These are phyloP conservation scores for Argyrosomus japonicus DNA, from an alignment of 2,113 vertebrate genomes.

Conservation along the genomic window DNA sequence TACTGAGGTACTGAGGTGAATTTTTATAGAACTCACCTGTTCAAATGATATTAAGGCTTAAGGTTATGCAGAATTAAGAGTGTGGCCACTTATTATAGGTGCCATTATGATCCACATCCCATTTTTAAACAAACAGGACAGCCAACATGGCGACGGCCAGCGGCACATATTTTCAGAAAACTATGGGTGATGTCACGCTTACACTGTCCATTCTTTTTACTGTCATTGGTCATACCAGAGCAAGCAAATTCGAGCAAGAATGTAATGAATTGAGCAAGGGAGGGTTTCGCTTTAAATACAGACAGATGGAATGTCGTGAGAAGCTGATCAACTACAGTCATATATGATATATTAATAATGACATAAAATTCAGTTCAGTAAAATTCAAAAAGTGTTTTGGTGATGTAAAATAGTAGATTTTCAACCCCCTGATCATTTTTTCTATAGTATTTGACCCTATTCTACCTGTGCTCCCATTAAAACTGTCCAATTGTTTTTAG, in stretches of 20 bases:
- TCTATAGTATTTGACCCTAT: not conserved
- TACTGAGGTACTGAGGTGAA: too few relatives aligned
- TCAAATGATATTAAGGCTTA: too few relatives aligned
- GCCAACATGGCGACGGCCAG: too few relatives aligned
- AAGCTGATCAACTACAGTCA: not conserved
- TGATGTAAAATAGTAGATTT: not conserved
- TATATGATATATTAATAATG: not conserved
- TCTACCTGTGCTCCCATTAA: conserved; percentile 25
- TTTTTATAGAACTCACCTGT: too few relatives aligned
- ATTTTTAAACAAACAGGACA: too few relatives aligned
- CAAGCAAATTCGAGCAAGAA: not conserved
- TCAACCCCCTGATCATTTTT: not conserved
- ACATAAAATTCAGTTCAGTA: not conserved
- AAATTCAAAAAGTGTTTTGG: not conserved
- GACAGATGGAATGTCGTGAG: not conserved
- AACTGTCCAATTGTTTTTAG: conserved; percentile 62
- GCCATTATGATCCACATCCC: too few relatives aligned
- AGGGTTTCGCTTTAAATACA: not conserved
- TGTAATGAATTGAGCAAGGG: not conserved
- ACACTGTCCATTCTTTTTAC: too few relatives aligned
- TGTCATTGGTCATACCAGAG: too few relatives aligned
- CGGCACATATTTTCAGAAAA: too few relatives aligned
- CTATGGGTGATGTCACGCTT: too few relatives aligned
- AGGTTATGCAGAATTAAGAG: too few relatives aligned
- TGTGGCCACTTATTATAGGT: too few relatives aligned